phyloP scores from a whole-genome alignment of 1,140 invertebrate genomes.

The Ectropis grisescens region DNA sequence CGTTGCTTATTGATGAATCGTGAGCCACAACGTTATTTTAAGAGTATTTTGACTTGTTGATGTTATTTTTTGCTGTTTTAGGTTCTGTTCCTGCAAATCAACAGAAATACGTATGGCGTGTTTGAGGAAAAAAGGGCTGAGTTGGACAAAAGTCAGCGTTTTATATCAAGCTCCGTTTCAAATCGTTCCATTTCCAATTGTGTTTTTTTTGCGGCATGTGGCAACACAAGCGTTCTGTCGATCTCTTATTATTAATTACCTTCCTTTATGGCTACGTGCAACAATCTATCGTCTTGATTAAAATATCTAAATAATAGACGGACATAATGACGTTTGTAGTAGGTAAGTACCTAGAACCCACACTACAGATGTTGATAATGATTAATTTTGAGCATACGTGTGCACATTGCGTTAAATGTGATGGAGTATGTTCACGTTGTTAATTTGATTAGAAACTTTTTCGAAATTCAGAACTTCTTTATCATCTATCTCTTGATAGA shows the following conservation, averaged over 20 bases:
- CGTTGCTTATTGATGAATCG: no score
- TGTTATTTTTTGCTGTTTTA: no score
- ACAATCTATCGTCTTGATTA: slow-evolving; percentile 60
- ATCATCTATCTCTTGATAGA: no score
- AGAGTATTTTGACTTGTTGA: no score
- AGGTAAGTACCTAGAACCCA: no score
- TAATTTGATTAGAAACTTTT: no score
- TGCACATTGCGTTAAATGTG: no score
- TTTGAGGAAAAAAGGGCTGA: slow-evolving; percentile 46
- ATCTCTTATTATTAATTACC: slow-evolving; percentile 66
- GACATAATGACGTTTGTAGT: slow-evolving; percentile 48
- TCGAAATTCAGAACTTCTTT: no score
- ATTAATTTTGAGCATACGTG: no score
- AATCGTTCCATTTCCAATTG: slow-evolving; percentile 55
- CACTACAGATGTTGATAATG: no score
- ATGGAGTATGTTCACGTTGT: no score
- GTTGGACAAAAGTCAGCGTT: slow-evolving; percentile 43
- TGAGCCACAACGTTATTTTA: no score
- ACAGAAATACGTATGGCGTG: slow-evolving; percentile 22
- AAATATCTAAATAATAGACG: slow-evolving; percentile 65
- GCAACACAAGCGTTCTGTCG: slow-evolving; percentile 39
- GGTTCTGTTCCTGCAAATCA: slow-evolving; percentile 21
- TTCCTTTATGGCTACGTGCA: slow-evolving; percentile 53
- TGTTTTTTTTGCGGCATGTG: slow-evolving; percentile 63
- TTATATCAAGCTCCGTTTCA: slow-evolving; percentile 53